Evolutionary conservation across 2,888 invertebrate species (phyloP), one percentile per base, ranked within the genome.

Genomic region (Liposcelis brunnea): DNA sequence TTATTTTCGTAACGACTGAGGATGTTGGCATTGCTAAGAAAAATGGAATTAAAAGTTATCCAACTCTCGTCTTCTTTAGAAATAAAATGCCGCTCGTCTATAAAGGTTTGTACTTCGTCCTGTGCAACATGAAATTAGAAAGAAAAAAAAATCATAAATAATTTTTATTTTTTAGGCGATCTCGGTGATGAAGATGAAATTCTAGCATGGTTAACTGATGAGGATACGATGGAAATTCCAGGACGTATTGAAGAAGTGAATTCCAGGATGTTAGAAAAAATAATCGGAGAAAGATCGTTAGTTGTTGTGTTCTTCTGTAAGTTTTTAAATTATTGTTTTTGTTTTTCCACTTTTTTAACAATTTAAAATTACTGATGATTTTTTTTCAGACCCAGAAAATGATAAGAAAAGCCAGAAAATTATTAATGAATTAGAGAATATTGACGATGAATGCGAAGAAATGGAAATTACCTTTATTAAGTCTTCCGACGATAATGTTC

Each of bases 201-300:
- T 1, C 62, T 91, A 19, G 77, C 85, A 1, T 91, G 91, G 91
- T 66, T 91, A 35, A 89, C 89, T 1, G 87, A 89, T 58, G 89
- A 90, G 59, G 76, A 89, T 51, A 89, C 87, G 4, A 65, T 90
- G 8, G 86, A 90, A 63, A 85, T 89, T 56, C 89, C 89, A 6
- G 91, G 91, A 48, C 80, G 83, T 61, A 91, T 91, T 55, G 91
- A 91, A 61, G 90, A 91, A 65, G 87, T 91, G 32, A 91, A 91
- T 58, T 71, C 75, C 1, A 80, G 74, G 59, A 90, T 91, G 89
- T 65, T 91, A 59, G 89, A 90, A 56, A 89, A 87, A 59, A 82
- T 90, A 52, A 68, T 91, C 50, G 75, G 80, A 49, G 85, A 86
- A 60, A 85, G 86, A 54, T 82, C 87, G 54, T 82, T 86, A 56